Conservation (phyloP, 2,113 vertebrate species). For the Gasterosteus aculeatus region DNA sequence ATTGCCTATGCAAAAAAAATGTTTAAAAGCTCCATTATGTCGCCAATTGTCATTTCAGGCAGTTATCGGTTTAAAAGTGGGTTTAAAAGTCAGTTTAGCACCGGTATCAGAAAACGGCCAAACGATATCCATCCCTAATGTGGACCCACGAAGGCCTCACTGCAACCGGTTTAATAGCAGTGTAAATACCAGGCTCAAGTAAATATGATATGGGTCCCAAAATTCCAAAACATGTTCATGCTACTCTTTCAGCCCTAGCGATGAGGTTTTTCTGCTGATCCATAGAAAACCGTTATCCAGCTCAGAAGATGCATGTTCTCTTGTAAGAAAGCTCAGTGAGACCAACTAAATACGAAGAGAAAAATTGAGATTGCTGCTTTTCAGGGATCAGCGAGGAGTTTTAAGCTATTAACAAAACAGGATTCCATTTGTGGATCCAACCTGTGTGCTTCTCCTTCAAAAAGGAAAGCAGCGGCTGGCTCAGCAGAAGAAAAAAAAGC, state of each 20-base stretch:
- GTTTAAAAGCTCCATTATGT: too few relatives aligned
- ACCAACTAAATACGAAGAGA: not conserved
- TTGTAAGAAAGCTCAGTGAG: conserved; percentile 1
- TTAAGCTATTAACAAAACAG: conserved; percentile 26
- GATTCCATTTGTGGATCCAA: conserved; percentile 64
- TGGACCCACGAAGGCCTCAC: not conserved
- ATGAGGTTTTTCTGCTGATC: conserved; percentile 1
- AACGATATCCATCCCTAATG: not conserved
- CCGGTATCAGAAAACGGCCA: too few relatives aligned
- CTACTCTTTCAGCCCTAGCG: not conserved
- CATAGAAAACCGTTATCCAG: not conserved
- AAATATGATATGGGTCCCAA: not conserved
- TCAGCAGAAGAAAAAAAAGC: conserved; percentile 79
- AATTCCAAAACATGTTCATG: conserved; percentile 6
- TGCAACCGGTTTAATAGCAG: not conserved
- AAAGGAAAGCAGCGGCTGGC: conserved; percentile 79
- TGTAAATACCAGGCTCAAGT: not conserved
- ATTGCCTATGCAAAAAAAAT: too few relatives aligned
- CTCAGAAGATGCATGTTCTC: not conserved
- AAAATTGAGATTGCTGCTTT: conserved; percentile 8
- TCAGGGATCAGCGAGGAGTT: conserved; percentile 7
- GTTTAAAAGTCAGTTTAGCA: too few relatives aligned
- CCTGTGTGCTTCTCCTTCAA: conserved; percentile 74
- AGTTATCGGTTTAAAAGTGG: too few relatives aligned
- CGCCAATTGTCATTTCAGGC: too few relatives aligned